Base-by-base conservation (phyloP, 2,113 vertebrate species). In the Tachycineta bicolor region DNA sequence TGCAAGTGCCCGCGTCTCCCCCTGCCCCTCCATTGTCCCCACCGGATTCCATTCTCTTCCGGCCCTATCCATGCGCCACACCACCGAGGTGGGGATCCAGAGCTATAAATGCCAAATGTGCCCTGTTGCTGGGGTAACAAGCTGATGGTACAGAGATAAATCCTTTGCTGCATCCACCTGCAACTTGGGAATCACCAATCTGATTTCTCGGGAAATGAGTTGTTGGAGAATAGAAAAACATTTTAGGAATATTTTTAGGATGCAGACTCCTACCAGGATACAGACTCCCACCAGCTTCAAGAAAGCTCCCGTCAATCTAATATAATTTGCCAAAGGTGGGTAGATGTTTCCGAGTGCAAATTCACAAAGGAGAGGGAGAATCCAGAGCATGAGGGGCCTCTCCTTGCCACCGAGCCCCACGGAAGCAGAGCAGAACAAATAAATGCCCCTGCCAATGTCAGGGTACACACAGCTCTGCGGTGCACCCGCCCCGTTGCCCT, bases 111-210 rank as follows among this genome's bases (percentile, higher is more conserved):
- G 81, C 69, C 89, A 80, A 89, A 90, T 60, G 59, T 60, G 69
- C 93, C 95, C 89, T 43, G 94, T 97, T 97, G 96, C 97, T 96
- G 95, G 80, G 96, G 96, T 95, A 97, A 97, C 96, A 94, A 89
- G 83, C 86, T n/a, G 83, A 41, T 83, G 84, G 78, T 6, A 50
- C 76, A 80, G 76, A 88, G 77, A 93, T 4, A 93, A 94, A 96
- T 58, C 93, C 69, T 96, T 69, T 69, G 43, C 94, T 91, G 83
- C 87, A 94, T 91, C 90, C 94, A 87, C 90, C 92, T 89, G 91
- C 88, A 93, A 95, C 76, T 93, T 93, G 77, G 93, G 95, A 87
- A 92, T 87, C 88, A 74, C 79, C 39, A 37, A 49, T 82, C 20
- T 44, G 33, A 73, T 95, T 89, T 73, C 74, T 83, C 7, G 0